Evolutionary conservation across 2,888 invertebrate genomes (phyloP), one percentile per base, ranked within the genome.

Genomic region (Sinotaia quadrata): DNA sequence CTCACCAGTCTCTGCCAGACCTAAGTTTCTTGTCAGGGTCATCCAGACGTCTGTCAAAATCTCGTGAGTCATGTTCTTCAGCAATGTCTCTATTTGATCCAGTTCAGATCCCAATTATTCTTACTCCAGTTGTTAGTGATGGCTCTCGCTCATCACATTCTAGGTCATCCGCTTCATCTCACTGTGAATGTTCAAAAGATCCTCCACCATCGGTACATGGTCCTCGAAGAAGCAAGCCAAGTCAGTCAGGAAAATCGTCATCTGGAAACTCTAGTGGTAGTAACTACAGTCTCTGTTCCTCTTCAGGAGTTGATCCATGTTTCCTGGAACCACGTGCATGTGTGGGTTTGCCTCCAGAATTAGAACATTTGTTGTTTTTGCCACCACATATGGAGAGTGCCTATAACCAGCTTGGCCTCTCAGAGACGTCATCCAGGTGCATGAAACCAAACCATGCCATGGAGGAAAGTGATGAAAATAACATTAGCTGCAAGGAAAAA

Each of bases 1-100:
- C 81, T 2, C 78, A 81, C 41, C 74, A 78, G 34, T 84, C 84
- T 34, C 68, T 84, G 41, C 84, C 84, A 47, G 84, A 84, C 61
- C 73, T 84, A 24, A 78, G 79, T 24, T 84, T 84, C 69, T 66
- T 84, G 34, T 15, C 36, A 4, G 63, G 37, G 7, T n/a, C 56
- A 10, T 47, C 58, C 10, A 41, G 31, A 4, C 37, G 36, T 7
- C 21, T 41, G 24, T 18, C 67, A 31, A 62, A 58, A 3, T 70
- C 66, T 3, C 69, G 69, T 7, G 72, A 71, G 12, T 61, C 67
- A 15, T 51, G 58, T 5, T 56, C 49, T 5, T 62, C 69, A 44
- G 72, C 73, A n/a, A 54, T 61, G 5, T 83, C 83, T 1, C 62
- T 83, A 37, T 83, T 83, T 75, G 83, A 83, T 66, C 81, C 82